Percentiles rank a stretch among this genome's conserved stretches.
phyloP scores from a whole-genome alignment of 2,113 vertebrate species.

The Cygnus atratus region DNA sequence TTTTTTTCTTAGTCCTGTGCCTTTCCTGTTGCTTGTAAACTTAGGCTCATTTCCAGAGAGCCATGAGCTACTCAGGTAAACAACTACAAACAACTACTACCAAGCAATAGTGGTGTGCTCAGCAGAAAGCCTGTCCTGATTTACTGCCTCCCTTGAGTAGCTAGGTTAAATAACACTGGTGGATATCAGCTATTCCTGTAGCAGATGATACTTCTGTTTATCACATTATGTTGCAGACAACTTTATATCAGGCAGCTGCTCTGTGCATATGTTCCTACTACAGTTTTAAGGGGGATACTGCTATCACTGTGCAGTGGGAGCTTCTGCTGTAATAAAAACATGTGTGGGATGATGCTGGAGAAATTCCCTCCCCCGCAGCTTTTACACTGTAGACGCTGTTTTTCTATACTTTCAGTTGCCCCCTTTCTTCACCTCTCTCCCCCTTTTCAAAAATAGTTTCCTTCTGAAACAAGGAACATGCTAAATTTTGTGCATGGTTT shows the following conservation, averaged over 20 bases:
- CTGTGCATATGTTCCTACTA: conserved; percentile 46
- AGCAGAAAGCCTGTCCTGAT: conserved; percentile 32
- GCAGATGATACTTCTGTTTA: conserved; percentile 58
- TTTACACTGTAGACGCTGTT: conserved; percentile 23
- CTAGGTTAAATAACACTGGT: conserved; percentile 49
- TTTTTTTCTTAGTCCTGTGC: neutral
- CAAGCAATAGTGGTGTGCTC: neutral
- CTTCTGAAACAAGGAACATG: neutral
- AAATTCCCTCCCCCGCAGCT: conserved; percentile 50
- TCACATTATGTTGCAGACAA: conserved; percentile 33
- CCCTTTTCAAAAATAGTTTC: conserved; percentile 25
- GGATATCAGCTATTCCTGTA: conserved; percentile 45
- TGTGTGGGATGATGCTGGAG: conserved; percentile 54
- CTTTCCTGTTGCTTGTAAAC: neutral
- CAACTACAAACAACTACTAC: neutral
- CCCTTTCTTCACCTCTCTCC: neutral
- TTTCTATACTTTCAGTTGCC: neutral
- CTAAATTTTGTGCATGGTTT: neutral
- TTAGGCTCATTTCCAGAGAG: neutral
- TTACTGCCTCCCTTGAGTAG: conserved; percentile 3
- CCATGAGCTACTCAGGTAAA: neutral
- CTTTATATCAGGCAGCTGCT: conserved; percentile 58
- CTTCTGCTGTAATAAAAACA: conserved; percentile 64
- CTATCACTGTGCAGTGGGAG: neutral
- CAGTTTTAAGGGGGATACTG: conserved; percentile 28